These are phyloP conservation scores for Mongoloraphidia duomilia DNA, from an alignment of 2,888 invertebrate species.

Conservation along the genomic window DNA sequence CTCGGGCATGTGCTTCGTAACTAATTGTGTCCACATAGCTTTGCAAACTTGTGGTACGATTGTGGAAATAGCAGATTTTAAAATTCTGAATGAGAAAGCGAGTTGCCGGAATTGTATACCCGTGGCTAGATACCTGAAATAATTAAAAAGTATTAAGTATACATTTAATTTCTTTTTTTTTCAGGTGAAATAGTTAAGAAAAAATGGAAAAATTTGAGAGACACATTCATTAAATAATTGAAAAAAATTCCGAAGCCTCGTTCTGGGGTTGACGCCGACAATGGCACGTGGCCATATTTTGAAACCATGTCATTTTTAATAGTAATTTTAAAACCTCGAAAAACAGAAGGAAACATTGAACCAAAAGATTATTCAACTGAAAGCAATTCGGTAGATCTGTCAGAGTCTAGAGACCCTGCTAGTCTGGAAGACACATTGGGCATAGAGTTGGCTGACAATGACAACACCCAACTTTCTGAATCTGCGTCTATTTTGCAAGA, in stretches of 20 bases:
- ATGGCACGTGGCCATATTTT: conserved; percentile 10
- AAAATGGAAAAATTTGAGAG: conserved; percentile 10
- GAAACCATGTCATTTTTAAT: conserved; percentile 9
- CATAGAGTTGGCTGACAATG: too few relatives aligned
- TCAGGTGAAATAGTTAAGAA: conserved; percentile 8
- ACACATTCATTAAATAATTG: conserved; percentile 7
- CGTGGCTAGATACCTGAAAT: conserved; percentile 2
- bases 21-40: conserved; percentile 13
- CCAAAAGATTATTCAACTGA: conserved; percentile 2
- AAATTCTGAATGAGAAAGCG: conserved; percentile 2
- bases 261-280: conserved; percentile 7
- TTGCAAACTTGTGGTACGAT: conserved; percentile 1
- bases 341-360: conserved; percentile 9
- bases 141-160: too few relatives aligned
- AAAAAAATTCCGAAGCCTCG: conserved; percentile 8
- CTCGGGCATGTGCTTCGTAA: conserved; percentile 14
- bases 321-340: conserved; percentile 8
- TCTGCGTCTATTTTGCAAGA: conserved; percentile 6
- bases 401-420: too few relatives aligned
- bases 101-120: conserved; percentile 1
- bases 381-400: too few relatives aligned
- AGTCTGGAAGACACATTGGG: too few relatives aligned
- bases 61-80: background rate
- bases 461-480: conserved; percentile 7
- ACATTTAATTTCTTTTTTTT: conserved; percentile 1